These are phyloP conservation scores for Odontamblyopus lacepedii DNA, from an alignment of 2,797 vertebrate genomes.

Conservation along the genomic window DNA sequence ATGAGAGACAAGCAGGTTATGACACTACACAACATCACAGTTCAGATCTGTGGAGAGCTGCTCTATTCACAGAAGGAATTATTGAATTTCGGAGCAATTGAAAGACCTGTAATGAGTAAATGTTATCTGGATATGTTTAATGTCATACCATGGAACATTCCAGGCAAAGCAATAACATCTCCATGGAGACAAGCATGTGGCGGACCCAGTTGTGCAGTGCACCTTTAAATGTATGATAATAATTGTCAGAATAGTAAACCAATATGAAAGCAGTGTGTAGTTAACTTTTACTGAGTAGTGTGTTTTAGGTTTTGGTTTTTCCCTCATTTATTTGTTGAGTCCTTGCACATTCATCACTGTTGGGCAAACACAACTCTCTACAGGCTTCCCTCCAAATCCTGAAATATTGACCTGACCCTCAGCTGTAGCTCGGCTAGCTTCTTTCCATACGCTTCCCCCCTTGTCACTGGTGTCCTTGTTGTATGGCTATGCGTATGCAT, in stretches of 20 bases:
- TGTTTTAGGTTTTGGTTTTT: neutral
- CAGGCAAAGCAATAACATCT: too few relatives aligned
- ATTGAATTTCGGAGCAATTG: too few relatives aligned
- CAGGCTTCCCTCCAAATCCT: slow-evolving; percentile 9
- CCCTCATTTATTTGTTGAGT: neutral
- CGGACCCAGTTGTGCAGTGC: too few relatives aligned
- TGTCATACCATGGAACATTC: too few relatives aligned
- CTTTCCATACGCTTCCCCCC: slow-evolving; percentile 48
- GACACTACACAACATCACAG: too few relatives aligned
- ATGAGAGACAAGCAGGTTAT: too few relatives aligned
- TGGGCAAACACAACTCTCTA: neutral
- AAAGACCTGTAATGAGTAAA: too few relatives aligned
- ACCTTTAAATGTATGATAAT: neutral
- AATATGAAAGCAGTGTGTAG: neutral
- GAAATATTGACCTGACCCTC: slow-evolving; percentile 4
- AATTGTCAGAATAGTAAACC: neutral
- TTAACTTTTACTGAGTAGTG: neutral
- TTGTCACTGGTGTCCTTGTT: slow-evolving; percentile 65
- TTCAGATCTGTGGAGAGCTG: too few relatives aligned
- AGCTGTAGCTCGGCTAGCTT: slow-evolving; percentile 44
- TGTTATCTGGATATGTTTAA: too few relatives aligned
- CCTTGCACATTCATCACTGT: neutral
- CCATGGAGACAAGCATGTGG: too few relatives aligned
- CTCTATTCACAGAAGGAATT: too few relatives aligned
- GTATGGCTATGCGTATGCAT: slow-evolving; percentile 30